Evolutionary conservation across 2,113 vertebrate genomes (phyloP), one percentile per base, ranked within the genome.

Genomic region (Pelvicachromis taeniatus): DNA sequence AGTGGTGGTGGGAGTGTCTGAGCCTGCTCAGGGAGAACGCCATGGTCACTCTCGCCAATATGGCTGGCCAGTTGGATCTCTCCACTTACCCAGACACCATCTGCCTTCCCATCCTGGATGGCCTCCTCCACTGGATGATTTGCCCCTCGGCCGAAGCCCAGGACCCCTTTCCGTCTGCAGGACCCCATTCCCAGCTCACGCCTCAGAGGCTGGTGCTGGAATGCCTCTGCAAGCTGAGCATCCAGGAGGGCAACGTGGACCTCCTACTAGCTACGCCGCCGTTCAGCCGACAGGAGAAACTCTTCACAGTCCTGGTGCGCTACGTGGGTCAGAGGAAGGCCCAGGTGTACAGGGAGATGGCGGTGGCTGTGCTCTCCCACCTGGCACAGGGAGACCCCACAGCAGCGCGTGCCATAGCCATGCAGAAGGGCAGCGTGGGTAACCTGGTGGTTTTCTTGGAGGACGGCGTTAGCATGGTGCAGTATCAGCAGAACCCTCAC

Each of bases 1-100:
- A 99, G 91, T 99, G 99, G 98, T 98, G 98, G 98, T 99, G 99
- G 99, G 98, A 99, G 95, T 99, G 98, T 95, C 97, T 99, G 79
- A 95, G 97, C 89, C 95, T 97, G 92, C 96, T 99, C 92, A 95
- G 98, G 92, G 99, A 99, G 92, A 98, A 99, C 86, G 98, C 98
- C 83, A 95, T 99, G 97, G 99, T 99, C 93, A 99, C 98, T 2
- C 95, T 99, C 90, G 97, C 99, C 94, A 99, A 99, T 96, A 98
- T 99, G 87, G 97, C 98, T 7, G 99, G 99, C 93, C 98, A 99
- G 96, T 97, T 99, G 91, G 98, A 99, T 95, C 97, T 99, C 95
- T 99, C 98, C 56, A 93, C 96, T 38, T 99, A 98, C 87, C 97
- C 98, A 0, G 98, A 99, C 92, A 99, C 97, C 90, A 98, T 99